Evolutionary conservation across 2,888 invertebrate genomes (phyloP), one percentile per base, ranked within the genome.

Genomic region (Pachliopta kotzebuea): DNA sequence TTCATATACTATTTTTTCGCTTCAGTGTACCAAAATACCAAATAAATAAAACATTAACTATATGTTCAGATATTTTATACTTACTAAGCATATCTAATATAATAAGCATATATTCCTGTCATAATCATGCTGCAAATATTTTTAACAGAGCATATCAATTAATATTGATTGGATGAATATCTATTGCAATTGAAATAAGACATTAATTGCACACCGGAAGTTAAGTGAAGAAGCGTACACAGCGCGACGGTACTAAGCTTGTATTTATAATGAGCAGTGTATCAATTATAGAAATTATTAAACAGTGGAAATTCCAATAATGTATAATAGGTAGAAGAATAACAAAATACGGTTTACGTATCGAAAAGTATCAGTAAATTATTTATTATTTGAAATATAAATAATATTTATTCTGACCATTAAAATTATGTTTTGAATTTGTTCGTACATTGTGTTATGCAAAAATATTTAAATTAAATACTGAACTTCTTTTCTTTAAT

Each of bases 381-480:
- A 24, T 65, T 21, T 14, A 61, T 54, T 56, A 54, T 61, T 49
- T 65, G 54, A 45, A 45, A n/a, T 45, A 61, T 29, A 57, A 29
- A 45, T 42, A 8, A 56, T 65, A 53, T 60, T 60, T 60, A 60
- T 56, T 65, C 54, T 53, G 65, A 65, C 57, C 42, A 49, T 65
- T 24, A 54, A 57, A 64, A 42, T 58, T 49, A 57, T 61, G 54
- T 57, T 65, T 61, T 53, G 54, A 65, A 58, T 65, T 63, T 61
- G 54, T 45, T 65, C 42, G 31, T 65, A 61, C 58, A 61, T 60
- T 61, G 57, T 45, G 57, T 65, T 61, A 37, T 57, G 53, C 61
- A 57, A 65, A 65, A 65, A 65, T 61, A 57, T 65, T 61, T 54
- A 54, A 61, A 61, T 65, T 57, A 62, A 65, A 65, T 8, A 49